Evolutionary conservation across 2,113 vertebrate genomes (phyloP), one percentile per base, ranked within the genome.

Genomic region (Lepisosteus osseus): DNA sequence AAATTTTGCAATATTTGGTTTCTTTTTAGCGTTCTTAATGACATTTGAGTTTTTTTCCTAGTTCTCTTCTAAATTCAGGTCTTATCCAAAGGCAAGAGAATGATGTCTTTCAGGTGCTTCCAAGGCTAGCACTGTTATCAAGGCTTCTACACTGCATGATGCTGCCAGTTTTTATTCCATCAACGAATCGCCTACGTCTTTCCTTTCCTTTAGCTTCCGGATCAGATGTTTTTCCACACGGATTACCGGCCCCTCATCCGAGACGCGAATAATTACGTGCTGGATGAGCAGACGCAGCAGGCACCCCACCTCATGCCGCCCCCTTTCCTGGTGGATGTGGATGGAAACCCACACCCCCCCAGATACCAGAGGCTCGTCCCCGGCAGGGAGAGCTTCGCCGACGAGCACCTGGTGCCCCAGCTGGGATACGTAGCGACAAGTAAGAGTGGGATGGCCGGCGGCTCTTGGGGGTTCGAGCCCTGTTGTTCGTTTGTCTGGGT

Each of bases 171-270:
- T 29, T 29, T 29, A 29, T 29, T 29, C 29, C 29, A 2, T 29
- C 29, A 29, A 29, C 29, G 0, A 29, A 29, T 29, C 29, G 2
- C 29, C 29, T 29, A 29, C 29, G 29, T 29, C 29, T 75, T 82
- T 67, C 83, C 82, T 74, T 40, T 61, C 68, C 54, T 61, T 3
- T 80, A 99, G 97, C 96, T 99, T 86, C 97, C 97, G 72, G 97
- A 99, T 83, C 97, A 99, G 87, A 95, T 99, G 89, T 99, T 99
- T 86, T 99, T 99, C 86, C 97, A 99, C 83, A 99, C 97, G 7
- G 97, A 99, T 84, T 99, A 98, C 66, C 90, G 97, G 63, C 97
- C 97, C 0, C 89, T 99, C 80, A 97, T 98, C 82, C 88, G 95
- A 43, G 97, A 99, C 78, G 84, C 90, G 67, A 98, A 99, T 15